Conservation (phyloP, 2,113 vertebrate species). For the Ceyx melanurus region DNA sequence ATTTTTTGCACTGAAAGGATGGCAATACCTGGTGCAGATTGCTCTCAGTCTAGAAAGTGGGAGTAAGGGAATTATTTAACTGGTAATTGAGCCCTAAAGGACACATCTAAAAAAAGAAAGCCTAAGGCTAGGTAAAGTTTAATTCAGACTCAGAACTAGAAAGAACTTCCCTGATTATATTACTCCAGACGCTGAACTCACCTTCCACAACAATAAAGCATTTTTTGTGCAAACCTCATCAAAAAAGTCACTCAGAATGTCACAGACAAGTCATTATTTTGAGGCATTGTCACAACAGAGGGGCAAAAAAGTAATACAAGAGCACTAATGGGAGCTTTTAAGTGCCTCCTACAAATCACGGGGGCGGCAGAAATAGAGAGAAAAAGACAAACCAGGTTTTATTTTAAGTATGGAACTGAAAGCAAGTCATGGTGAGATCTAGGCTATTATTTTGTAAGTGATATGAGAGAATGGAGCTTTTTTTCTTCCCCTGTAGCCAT, state of each 20-base stretch:
- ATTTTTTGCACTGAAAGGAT: neutral
- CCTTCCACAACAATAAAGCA: neutral
- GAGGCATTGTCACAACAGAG: conserved; percentile 1
- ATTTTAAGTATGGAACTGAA: neutral
- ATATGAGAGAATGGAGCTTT: neutral
- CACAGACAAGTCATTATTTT: neutral
- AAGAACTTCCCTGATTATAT: neutral
- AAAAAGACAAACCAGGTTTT: neutral
- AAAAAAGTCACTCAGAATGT: neutral
- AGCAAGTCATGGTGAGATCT: neutral
- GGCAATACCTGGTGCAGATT: neutral
- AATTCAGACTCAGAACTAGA: neutral
- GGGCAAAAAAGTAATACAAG: neutral
- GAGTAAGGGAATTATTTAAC: neutral
- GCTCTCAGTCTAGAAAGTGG: neutral
- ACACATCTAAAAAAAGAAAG: neutral
- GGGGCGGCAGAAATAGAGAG: neutral
- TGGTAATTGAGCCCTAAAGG: neutral
- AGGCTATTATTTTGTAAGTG: neutral
- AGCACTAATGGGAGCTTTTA: neutral
- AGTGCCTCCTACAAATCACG: neutral
- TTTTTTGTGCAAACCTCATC: neutral
- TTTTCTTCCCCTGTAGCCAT: neutral
- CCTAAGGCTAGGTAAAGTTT: neutral
- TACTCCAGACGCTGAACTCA: neutral